Conservation (phyloP, 2,888 invertebrate species). For the Ophion slaviceki region DNA sequence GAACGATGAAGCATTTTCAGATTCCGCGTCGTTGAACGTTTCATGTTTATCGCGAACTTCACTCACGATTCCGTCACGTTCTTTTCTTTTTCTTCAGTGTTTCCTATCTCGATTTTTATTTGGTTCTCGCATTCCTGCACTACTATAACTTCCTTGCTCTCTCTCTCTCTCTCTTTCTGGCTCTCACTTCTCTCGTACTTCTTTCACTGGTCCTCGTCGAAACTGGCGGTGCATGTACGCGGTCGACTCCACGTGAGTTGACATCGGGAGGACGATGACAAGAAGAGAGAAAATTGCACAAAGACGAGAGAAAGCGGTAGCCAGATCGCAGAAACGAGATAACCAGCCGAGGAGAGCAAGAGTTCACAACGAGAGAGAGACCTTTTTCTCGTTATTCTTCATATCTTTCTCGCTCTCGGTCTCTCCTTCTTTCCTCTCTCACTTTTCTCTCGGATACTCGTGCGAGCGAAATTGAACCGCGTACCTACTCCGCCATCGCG, state of each 20-base stretch:
- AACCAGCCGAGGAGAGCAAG: conserved; percentile 21
- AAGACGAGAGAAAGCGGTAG: conserved; percentile 42
- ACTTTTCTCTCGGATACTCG: conserved; percentile 41
- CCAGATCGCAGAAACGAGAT: conserved; percentile 7
- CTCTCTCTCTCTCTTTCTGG: conserved; percentile 42
- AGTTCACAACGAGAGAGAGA: conserved; percentile 33
- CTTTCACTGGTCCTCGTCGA: conserved; percentile 27
- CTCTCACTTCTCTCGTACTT: conserved; percentile 18
- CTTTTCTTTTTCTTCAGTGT: conserved; percentile 1
- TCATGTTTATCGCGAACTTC: background rate
- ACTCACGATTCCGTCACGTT: background rate
- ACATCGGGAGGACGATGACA: conserved; percentile 15
- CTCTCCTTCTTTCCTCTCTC: conserved; percentile 4
- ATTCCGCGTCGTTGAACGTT: background rate
- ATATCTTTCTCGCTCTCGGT: background rate
- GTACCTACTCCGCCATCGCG: conserved; percentile 7
- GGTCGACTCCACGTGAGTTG: conserved; percentile 11
- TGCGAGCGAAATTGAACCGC: conserved; percentile 63
- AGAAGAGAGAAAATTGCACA: conserved; percentile 37
- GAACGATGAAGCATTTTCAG: conserved; percentile 30
- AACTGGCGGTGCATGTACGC: conserved; percentile 31
- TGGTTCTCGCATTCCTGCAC: background rate
- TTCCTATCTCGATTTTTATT: conserved; percentile 10
- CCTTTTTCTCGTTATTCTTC: conserved; percentile 29
- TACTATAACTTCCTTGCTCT: conserved; percentile 10